Evolutionary conservation across 2,888 invertebrate species (phyloP), one percentile per base, ranked within the genome.

Genomic region (Antitype chi): DNA sequence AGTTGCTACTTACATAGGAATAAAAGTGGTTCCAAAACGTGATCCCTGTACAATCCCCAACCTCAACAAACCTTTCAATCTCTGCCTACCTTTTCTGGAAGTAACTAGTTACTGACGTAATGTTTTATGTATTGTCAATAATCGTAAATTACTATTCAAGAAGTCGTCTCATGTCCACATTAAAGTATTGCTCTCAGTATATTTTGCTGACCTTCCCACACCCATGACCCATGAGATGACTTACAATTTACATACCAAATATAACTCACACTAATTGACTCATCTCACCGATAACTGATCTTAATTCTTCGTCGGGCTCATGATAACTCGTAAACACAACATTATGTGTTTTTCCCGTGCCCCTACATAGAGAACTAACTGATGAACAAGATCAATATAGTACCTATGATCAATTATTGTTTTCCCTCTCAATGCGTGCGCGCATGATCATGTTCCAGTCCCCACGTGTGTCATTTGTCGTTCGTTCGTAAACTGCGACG

Each of bases 401-500:
- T 55, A 79, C 28, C 38, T 43, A 62, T 71, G 76, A 59, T 69
- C 60, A 59, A 82, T 71, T 59, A 57, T 85, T 69, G 69, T 78
- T 83, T 83, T 72, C 62, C 68, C 55, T n/a, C n/a, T 63, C 15
- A 55, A 68, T 59, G 70, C 82, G 82, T 71, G 9, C 28, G 74
- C 85, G 82, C 78, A 80, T 76, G 64, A 70, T 79, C 73, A 67
- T 59, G 66, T 20, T 75, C 28, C 8, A 55, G 32, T 38, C 55
- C 28, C 49, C 74, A 80, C 68, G 66, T 80, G 63, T 79, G 78
- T 88, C 91, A 94, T 90, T 93, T 89, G 87, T 86, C 85, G 81
- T 55, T 70, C 86, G 90, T 88, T 90, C 90, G 86, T 77, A 79
- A 78, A 43, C 66, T 53, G 52, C 63, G 85, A 76, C 88, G 86